Base-by-base conservation (phyloP, 1,140 invertebrate genomes). In the Spodoptera frugiperda region DNA sequence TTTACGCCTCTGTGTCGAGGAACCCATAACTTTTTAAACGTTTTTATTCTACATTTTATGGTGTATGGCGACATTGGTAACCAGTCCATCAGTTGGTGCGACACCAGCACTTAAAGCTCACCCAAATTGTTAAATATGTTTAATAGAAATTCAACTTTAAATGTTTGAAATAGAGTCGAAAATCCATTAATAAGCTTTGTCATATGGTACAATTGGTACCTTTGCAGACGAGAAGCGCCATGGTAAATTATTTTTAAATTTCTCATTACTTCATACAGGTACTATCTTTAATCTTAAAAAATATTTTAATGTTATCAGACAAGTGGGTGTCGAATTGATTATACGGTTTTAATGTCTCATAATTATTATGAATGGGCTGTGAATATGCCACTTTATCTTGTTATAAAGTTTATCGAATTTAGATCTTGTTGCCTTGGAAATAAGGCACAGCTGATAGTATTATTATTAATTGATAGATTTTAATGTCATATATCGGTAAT, bases 281-380 rank as follows among this genome's bases (percentile, higher is more conserved):
- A 49, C 44, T 57, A 72, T 72, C 68, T 55, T 54, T 9, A 72
- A 72, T 72, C 68, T 72, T 71, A 61, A 61, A n/a, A 54, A 74
- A 33, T 21, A 19, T 33, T 74, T 61, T 74, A 74, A 74, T 74
- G 44, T 51, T 14, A 49, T 61, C 71, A 39, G 44, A 61, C 55
- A 54, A 61, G 44, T 55, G 71, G 14, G 71, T 74, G 55, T n/a
- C 71, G 30, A 73, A 61, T 61, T 74, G 51, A 74, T 74, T 61
- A 74, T 61, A 61, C 33, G 44, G 44, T 33, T 33, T 21, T 72
- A 57, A 74, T 49, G n/a, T 74, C n/a, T 0, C 51, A n/a, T n/a
- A n/a, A n/a, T 9, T 8, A 61, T 46, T 44, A 74, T 61, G 71
- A 74, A 74, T 74, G 55, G 25, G 17, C 14, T 33, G 44, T 30